Conservation (phyloP, 2,113 vertebrate genomes). For the Lepus americanus region DNA sequence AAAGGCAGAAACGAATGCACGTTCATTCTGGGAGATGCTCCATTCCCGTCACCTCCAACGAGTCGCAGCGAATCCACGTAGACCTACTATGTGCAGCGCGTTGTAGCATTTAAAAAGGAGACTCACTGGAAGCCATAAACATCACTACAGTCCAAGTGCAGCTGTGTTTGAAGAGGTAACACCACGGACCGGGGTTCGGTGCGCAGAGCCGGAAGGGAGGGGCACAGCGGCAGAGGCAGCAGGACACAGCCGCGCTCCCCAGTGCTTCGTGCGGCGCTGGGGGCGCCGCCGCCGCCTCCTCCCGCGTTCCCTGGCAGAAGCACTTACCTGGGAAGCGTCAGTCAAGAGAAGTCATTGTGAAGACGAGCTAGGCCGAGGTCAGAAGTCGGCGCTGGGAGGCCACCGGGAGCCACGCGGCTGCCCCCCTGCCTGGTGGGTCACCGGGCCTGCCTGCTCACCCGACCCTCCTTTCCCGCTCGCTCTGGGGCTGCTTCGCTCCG, state of each 20-base stretch:
- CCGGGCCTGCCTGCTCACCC: background rate
- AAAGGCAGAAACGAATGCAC: background rate
- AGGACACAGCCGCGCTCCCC: too few relatives aligned
- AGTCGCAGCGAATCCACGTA: background rate
- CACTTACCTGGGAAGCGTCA: background rate
- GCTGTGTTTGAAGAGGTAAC: background rate
- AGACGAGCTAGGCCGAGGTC: background rate
- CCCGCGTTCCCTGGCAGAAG: too few relatives aligned
- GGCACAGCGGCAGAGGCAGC: background rate
- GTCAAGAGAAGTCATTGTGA: background rate
- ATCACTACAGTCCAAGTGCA: background rate
- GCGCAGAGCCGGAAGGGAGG: too few relatives aligned
- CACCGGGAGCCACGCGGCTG: accelerated
- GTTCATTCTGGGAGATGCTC: background rate
- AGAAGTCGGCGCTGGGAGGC: background rate
- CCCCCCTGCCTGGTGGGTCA: background rate
- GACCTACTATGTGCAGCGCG: background rate
- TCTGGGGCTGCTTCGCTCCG: background rate
- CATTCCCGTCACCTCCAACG: background rate
- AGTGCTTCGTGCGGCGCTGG: too few relatives aligned
- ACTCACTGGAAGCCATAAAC: background rate
- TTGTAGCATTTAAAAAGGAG: background rate
- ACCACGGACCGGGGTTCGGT: too few relatives aligned
- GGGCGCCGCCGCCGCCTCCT: background rate
- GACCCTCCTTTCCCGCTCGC: too few relatives aligned